phyloP scores from a whole-genome alignment of 2,888 invertebrate genomes.

The Sinotaia quadrata region DNA sequence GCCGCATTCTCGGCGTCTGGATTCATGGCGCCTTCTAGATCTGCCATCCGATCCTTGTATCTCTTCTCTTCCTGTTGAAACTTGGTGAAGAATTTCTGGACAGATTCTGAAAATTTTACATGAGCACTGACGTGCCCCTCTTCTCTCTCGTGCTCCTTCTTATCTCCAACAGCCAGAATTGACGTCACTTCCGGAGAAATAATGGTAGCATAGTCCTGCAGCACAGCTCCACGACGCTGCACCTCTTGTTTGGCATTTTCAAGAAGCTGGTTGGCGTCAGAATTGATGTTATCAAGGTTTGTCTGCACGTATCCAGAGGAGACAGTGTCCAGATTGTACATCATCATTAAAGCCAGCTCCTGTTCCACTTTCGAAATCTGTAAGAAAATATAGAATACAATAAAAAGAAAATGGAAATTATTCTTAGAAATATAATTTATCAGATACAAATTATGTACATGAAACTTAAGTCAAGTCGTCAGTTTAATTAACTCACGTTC shows the following conservation, averaged over 20 bases:
- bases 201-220: slow-evolving; percentile 58
- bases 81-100: slow-evolving; percentile 64
- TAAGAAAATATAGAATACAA: neutral
- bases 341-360: slow-evolving; percentile 24
- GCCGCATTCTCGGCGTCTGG: slow-evolving; percentile 63
- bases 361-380: slow-evolving; percentile 30
- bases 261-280: slow-evolving; percentile 50
- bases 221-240: slow-evolving; percentile 63
- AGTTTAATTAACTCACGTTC: too few species aligned
- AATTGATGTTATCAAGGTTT: slow-evolving; percentile 48
- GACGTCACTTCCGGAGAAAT: slow-evolving; percentile 64
- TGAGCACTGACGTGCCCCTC: slow-evolving; percentile 58
- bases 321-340: slow-evolving; percentile 28
- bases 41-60: slow-evolving; percentile 56
- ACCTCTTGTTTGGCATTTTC: slow-evolving; percentile 62
- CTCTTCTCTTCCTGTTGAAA: slow-evolving; percentile 64
- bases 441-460: too few species aligned
- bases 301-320: slow-evolving; percentile 16
- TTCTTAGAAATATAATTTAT: too few species aligned
- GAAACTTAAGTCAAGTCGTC: too few species aligned
- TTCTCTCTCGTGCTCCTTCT: slow-evolving; percentile 54
- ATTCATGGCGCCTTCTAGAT: slow-evolving; percentile 63
- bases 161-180: slow-evolving; percentile 62
- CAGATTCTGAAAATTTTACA: slow-evolving; percentile 58
- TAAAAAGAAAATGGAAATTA: too few species aligned